Percentiles rank a stretch among this genome's conserved stretches.
These are phyloP conservation scores for Diadegma fenestrale DNA, from an alignment of 2,888 invertebrate species.

Conservation along the genomic window DNA sequence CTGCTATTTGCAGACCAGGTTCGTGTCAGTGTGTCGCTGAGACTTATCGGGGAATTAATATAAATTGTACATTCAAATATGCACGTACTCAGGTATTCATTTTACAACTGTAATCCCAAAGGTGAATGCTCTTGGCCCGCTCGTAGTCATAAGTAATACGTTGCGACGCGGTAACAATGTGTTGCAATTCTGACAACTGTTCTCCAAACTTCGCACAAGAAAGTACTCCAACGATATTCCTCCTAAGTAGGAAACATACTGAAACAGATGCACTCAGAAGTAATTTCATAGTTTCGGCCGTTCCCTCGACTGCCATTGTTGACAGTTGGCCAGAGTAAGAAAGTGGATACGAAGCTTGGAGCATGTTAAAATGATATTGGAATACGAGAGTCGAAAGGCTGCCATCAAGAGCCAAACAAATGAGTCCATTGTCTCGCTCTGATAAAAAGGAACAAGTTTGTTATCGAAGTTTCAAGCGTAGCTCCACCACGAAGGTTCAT, in stretches of 20 bases:
- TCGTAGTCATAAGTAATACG: slow-evolving; percentile 28
- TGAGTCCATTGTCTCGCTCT: not conserved
- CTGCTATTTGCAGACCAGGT: slow-evolving; percentile 1
- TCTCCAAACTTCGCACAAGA: slow-evolving; percentile 45
- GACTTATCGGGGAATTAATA: slow-evolving; percentile 4
- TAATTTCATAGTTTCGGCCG: not conserved
- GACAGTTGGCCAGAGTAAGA: not conserved
- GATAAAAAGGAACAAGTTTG: not conserved
- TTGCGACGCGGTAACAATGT: slow-evolving; percentile 29
- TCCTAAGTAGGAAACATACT: slow-evolving; percentile 24
- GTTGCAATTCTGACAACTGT: slow-evolving; percentile 56
- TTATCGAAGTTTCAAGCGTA: not conserved
- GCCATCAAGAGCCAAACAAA: not conserved
- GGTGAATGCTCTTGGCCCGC: slow-evolving; percentile 15
- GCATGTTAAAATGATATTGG: not conserved
- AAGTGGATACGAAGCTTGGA: not conserved
- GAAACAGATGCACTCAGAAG: slow-evolving; percentile 13
- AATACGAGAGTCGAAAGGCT: not conserved
- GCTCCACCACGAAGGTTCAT: not conserved
- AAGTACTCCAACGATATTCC: slow-evolving; percentile 37
- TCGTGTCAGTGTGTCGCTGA: slow-evolving; percentile 53
- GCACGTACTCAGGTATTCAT: slow-evolving; percentile 1
- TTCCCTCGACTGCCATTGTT: slow-evolving; percentile 14
- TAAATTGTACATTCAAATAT: slow-evolving; percentile 9
- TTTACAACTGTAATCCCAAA: slow-evolving; percentile 32